These are phyloP conservation scores for Myxocyprinus asiaticus DNA, from an alignment of 2,113 vertebrate species.

Conservation along the genomic window DNA sequence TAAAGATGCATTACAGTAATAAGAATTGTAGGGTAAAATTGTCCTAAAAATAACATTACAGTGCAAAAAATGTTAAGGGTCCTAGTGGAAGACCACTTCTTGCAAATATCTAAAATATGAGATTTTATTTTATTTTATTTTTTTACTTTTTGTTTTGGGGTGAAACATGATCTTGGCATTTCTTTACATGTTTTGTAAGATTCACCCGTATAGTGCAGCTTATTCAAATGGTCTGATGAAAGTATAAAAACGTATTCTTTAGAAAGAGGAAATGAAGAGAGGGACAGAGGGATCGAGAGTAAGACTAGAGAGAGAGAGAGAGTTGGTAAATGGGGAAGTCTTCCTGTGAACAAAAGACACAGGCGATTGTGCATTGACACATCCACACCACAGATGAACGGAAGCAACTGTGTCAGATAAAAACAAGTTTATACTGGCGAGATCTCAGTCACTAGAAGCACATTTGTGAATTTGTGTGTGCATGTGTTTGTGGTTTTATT, in stretches of 20 bases:
- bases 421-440: slow-evolving; percentile 45
- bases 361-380: slow-evolving; percentile 46
- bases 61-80: too few species aligned
- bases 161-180: too few species aligned
- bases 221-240: slow-evolving; percentile 1
- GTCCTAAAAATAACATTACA: too few species aligned
- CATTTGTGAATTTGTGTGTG: background rate
- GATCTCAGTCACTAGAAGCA: slow-evolving; percentile 32
- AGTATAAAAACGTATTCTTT: background rate
- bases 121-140: too few species aligned
- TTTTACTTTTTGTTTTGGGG: too few species aligned
- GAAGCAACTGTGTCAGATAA: slow-evolving; percentile 52
- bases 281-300: background rate
- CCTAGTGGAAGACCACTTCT: too few species aligned
- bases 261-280: slow-evolving; percentile 22
- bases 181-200: too few species aligned
- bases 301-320: background rate
- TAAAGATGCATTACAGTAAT: too few species aligned
- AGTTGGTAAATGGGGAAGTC: slow-evolving; percentile 44
- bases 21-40: too few species aligned
- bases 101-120: too few species aligned
- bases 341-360: slow-evolving; percentile 51
- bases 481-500: slow-evolving; percentile 18
- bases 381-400: slow-evolving; percentile 46
- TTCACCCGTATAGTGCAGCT: background rate